These are phyloP conservation scores for Hoplostethus atlanticus DNA, from an alignment of 2,797 vertebrate species.

Conservation along the genomic window DNA sequence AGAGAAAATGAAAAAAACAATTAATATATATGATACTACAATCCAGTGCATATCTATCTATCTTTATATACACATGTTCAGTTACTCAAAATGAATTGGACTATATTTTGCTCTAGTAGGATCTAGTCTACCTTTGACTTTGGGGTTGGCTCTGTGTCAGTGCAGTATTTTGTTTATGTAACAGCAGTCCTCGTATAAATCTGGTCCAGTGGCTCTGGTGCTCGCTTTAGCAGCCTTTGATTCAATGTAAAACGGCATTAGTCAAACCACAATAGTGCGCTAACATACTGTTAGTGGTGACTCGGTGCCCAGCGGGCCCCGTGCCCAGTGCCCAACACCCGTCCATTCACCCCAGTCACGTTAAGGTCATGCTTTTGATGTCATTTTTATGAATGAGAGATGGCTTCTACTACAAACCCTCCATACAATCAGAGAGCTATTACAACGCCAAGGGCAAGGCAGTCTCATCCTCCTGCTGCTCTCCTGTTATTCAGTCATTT, in stretches of 20 bases:
- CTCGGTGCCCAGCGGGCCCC: neutral
- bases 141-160: neutral
- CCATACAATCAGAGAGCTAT: constrained; percentile 19
- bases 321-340: neutral
- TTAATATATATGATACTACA: no score
- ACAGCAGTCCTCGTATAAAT: neutral
- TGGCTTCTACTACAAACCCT: constrained; percentile 25
- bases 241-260: constrained; percentile 31
- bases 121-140: neutral
- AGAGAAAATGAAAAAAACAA: no score
- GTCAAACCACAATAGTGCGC: constrained; percentile 28
- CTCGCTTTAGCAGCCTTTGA: constrained; percentile 25
- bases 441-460: constrained; percentile 11
- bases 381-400: constrained; percentile 42
- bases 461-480: constrained; percentile 7
- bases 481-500: constrained; percentile 46
- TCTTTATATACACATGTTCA: neutral
- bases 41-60: no score
- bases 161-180: neutral
- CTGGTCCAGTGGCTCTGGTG: neutral
- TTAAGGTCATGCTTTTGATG: constrained; percentile 38
- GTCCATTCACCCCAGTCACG: constrained; percentile 31
- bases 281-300: constrained; percentile 44
- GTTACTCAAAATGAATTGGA: neutral
- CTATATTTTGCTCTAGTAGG: neutral